phyloP scores from a whole-genome alignment of 2,888 invertebrate genomes.

The Phragmatobia fuliginosa region DNA sequence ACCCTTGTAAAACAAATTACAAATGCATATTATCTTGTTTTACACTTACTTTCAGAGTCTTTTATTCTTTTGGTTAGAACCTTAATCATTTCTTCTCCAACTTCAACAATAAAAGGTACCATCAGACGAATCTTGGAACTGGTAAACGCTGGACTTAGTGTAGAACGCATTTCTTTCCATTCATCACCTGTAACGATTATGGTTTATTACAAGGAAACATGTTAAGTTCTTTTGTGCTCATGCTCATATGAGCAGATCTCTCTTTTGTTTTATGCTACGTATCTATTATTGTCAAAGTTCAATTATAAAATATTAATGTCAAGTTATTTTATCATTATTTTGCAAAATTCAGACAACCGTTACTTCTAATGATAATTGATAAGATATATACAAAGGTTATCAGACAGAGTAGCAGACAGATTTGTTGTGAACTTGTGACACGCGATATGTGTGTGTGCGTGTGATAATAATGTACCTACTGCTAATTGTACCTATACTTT shows the following conservation, averaged over 20 bases:
- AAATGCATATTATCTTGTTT: not conserved
- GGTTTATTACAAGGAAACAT: too few relatives aligned
- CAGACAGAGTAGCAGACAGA: not conserved
- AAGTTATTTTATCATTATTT: not conserved
- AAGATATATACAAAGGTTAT: not conserved
- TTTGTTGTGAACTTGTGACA: not conserved
- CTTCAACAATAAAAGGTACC: slow-evolving; percentile 73
- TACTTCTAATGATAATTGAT: not conserved
- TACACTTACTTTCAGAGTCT: slow-evolving; percentile 43
- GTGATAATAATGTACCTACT: not conserved
- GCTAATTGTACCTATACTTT: not conserved
- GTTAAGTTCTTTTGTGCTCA: too few relatives aligned
- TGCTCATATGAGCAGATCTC: too few relatives aligned
- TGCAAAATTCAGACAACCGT: not conserved
- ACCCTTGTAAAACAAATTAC: too few relatives aligned
- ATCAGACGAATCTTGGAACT: slow-evolving; percentile 79
- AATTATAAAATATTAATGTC: too few relatives aligned
- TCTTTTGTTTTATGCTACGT: too few relatives aligned
- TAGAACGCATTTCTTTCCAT: slow-evolving; percentile 71
- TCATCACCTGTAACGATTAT: slow-evolving; percentile 47
- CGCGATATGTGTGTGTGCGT: too few relatives aligned
- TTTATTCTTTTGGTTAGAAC: slow-evolving; percentile 57
- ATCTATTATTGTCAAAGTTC: too few relatives aligned
- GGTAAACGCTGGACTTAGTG: slow-evolving; percentile 79
- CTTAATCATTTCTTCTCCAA: slow-evolving; percentile 63